A percentile compares a stretch with the other conserved stretches of the same genome.
phyloP scores from a whole-genome alignment of 1,140 invertebrate species.

The Caerostris extrusa region DNA sequence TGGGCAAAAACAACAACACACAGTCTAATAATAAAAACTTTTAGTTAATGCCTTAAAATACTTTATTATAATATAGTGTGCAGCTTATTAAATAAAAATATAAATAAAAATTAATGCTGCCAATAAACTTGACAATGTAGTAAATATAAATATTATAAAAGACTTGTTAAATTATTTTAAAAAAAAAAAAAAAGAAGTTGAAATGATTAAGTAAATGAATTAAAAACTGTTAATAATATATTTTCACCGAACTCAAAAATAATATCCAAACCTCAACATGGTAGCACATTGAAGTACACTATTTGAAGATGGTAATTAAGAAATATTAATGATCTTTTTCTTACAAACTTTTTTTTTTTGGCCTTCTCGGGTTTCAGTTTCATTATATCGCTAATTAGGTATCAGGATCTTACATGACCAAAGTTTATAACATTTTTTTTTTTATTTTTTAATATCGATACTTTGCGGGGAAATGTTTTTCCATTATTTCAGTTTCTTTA shows the following conservation, averaged over 20 bases:
- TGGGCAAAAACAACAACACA: too few relatives aligned
- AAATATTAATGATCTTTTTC: background rate
- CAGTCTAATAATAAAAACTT: too few relatives aligned
- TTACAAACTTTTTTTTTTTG: background rate
- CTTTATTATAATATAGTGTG: too few relatives aligned
- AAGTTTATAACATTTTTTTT: background rate
- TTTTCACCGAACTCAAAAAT: background rate
- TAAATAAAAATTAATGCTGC: too few relatives aligned
- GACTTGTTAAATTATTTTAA: too few relatives aligned
- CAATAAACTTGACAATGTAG: too few relatives aligned
- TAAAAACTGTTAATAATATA: background rate
- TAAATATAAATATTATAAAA: too few relatives aligned
- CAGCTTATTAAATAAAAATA: too few relatives aligned
- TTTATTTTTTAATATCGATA: background rate
- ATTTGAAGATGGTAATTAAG: background rate
- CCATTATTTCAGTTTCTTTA: background rate
- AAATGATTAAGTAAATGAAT: background rate
- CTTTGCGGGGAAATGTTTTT: background rate
- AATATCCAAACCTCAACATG: too few relatives aligned
- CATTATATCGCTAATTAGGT: background rate
- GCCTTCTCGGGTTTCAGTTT: background rate
- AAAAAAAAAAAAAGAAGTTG: too few relatives aligned
- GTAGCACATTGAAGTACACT: too few relatives aligned
- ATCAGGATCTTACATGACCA: background rate
- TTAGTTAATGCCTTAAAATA: too few relatives aligned